Evolutionary conservation across 2,888 invertebrate genomes (phyloP), one percentile per base, ranked within the genome.

Genomic region (Cistogaster globosa): DNA sequence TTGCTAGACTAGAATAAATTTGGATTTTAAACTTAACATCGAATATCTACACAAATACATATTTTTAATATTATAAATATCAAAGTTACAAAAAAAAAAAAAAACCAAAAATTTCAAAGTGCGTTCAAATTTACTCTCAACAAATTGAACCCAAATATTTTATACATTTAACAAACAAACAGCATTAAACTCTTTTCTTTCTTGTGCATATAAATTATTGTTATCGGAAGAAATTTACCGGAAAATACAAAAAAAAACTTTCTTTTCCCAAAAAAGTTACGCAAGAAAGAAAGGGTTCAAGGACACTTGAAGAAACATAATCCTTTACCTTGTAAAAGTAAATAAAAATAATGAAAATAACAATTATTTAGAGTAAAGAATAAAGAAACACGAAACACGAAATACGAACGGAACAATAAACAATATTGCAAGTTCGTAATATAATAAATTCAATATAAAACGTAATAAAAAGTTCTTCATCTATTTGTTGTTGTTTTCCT

Each of bases 281-380:
- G 58, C n/a, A 60, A 65, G 26, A 45, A 22, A 38, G 69, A 86
- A 79, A 26, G 76, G 79, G 83, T 83, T 79, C 82, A 86, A 82
- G 78, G 79, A 83, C 82, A 76, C 60, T 67, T 22, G 7, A 53
- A 22, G 51, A 11, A 53, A 53, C 18, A 67, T 60, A 62, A 26
- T 45, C 45, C 22, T 71, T 51, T 82, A 79, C 83, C 78, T 79
- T 78, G 57, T 51, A 79, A 67, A 72, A 58, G 63, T 62, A 68
- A 62, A 55, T 32, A 67, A 60, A 7, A 1, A 69, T 42, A 20
- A 69, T 62, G 45, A 38, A 68, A 74, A 53, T 5, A 62, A 78
- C 38, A 67, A 45, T 32, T 32, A 32, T 32, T 5, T 32, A 18
- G 22, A 55, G 1, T 9, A 55, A 71, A 45, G 11, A 6, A 20